Evolutionary conservation across 2,888 invertebrate genomes (phyloP).

Genomic region (Chalcis sispes): DNA sequence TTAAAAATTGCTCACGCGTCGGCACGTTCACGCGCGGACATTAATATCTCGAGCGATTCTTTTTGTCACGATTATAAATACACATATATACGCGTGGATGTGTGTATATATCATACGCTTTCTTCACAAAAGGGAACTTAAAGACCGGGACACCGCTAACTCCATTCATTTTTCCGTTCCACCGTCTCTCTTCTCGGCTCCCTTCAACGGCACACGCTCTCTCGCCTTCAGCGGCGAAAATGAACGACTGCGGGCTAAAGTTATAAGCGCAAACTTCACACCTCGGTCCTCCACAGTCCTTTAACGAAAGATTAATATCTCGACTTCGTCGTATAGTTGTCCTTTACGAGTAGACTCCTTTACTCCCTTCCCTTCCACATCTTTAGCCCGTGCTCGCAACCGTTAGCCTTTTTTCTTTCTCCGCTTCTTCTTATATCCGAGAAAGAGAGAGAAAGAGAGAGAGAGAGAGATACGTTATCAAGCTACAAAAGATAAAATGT

Average conservation of each 20-base stretch:
- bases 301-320: slow-evolving; percentile 55
- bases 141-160: neutral
- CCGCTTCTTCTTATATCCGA: neutral
- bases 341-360: slow-evolving; percentile 24
- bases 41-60: slow-evolving; percentile 36
- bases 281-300: slow-evolving; percentile 41
- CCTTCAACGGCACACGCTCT: neutral
- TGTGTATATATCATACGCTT: neutral
- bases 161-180: slow-evolving; percentile 11
- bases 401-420: no score
- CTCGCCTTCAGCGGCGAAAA: slow-evolving; percentile 21
- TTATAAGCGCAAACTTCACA: slow-evolving; percentile 50
- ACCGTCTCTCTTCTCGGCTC: neutral
- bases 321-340: slow-evolving; percentile 2
- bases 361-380: slow-evolving; percentile 18
- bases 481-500: slow-evolving; percentile 52
- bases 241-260: slow-evolving; percentile 27
- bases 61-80: slow-evolving; percentile 36
- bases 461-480: slow-evolving; percentile 34
- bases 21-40: slow-evolving; percentile 24
- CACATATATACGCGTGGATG: slow-evolving; percentile 4
- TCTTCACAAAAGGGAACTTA: neutral
- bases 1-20: slow-evolving; percentile 42
- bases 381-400: no score
- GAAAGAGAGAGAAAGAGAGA: no score